Evolutionary conservation across 2,888 invertebrate species (phyloP).

Genomic region (Andrena hattorfiana): DNA sequence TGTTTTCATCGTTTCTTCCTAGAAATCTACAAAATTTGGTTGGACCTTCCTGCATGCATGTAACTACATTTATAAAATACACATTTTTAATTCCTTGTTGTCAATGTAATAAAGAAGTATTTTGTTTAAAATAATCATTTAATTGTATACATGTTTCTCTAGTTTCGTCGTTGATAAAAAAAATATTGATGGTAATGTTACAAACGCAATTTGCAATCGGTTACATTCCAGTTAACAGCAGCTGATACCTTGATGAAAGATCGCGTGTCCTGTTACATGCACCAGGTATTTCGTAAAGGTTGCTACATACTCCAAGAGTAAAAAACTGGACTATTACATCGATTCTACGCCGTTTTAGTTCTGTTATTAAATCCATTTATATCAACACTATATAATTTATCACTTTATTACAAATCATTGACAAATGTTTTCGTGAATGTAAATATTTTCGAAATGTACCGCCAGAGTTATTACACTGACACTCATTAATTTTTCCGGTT

Average conservation of each 20-base stretch:
- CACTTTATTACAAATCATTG: no score
- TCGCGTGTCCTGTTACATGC: constrained; percentile 43
- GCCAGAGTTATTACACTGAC: no score
- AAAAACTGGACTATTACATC: constrained; percentile 29
- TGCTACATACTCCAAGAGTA: constrained; percentile 16
- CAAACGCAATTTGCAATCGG: neutral
- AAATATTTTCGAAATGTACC: no score
- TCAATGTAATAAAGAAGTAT: neutral
- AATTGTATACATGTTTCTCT: neutral
- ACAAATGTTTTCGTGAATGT: no score
- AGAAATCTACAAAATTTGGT: neutral
- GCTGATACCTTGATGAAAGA: constrained; percentile 49
- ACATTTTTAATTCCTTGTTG: neutral
- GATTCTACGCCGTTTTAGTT: neutral
- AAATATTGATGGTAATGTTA: neutral
- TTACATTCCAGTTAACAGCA: constrained; percentile 11
- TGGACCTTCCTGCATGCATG: neutral
- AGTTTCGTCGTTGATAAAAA: neutral
- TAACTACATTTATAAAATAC: no score
- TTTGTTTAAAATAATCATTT: neutral
- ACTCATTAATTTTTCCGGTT: no score
- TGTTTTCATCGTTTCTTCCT: neutral
- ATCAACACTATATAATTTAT: no score
- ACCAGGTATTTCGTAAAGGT: constrained; percentile 52
- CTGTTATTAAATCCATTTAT: neutral